These are phyloP conservation scores for Pyrrhura leucotis DNA, from an alignment of 2,797 vertebrate genomes.

Conservation along the genomic window DNA sequence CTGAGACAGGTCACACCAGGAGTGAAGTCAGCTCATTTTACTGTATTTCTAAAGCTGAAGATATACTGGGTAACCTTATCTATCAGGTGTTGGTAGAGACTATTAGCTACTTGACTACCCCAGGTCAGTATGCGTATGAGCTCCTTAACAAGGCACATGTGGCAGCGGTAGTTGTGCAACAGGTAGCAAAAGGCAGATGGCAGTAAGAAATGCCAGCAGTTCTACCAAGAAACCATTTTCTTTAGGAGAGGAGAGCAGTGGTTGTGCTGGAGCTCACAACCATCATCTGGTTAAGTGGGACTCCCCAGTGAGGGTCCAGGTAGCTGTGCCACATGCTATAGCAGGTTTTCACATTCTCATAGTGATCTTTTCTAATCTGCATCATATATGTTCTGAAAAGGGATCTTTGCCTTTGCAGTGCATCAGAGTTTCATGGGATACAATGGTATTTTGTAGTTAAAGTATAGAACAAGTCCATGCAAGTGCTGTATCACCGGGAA, in stretches of 20 bases:
- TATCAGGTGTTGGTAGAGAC: not conserved
- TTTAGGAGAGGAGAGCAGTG: not conserved
- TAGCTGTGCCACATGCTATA: not conserved
- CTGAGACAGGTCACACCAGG: not conserved
- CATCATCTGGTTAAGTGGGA: not conserved
- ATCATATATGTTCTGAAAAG: not conserved
- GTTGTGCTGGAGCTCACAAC: not conserved
- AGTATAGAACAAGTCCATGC: not conserved
- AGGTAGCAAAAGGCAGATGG: rapidly evolving
- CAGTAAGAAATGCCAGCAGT: not conserved
- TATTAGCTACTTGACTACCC: not conserved
- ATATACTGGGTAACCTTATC: not conserved
- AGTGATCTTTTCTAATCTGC: not conserved
- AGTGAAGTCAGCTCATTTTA: not conserved
- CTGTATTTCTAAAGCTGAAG: not conserved
- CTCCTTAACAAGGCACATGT: not conserved
- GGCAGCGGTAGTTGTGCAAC: not conserved
- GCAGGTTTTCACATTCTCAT: not conserved
- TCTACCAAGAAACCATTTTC: not conserved
- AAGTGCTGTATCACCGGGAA: not conserved
- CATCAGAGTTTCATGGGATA: not conserved
- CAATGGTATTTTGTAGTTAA: not conserved
- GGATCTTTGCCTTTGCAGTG: not conserved
- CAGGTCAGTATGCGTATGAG: not conserved
- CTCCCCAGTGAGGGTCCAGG: not conserved